A percentile compares a stretch with the other conserved stretches of the same genome.
These are phyloP conservation scores for Malacosoma neustria DNA, from an alignment of 2,888 invertebrate genomes.

Conservation along the genomic window DNA sequence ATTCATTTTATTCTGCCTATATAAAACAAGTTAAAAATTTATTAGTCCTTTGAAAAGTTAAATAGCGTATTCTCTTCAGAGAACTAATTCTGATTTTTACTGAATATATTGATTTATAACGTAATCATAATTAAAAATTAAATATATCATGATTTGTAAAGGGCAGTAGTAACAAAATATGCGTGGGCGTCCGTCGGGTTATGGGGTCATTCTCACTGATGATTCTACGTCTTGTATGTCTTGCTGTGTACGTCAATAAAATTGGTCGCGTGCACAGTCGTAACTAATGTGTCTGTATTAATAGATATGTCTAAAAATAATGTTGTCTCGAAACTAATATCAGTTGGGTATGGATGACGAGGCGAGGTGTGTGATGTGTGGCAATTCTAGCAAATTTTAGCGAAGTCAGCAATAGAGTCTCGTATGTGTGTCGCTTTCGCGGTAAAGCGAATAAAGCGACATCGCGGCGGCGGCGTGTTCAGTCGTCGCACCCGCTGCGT, in stretches of 20 bases:
- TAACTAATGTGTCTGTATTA: slow-evolving; percentile 55
- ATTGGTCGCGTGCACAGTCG: slow-evolving; percentile 37
- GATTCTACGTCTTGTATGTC: slow-evolving; percentile 9
- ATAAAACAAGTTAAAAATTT: too few relatives aligned
- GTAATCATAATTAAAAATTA: too few relatives aligned
- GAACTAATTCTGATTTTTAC: too few relatives aligned
- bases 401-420: slow-evolving; percentile 8
- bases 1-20: too few relatives aligned
- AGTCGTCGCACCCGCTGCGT: slow-evolving; percentile 26
- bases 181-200: slow-evolving; percentile 4
- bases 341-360: slow-evolving; percentile 10
- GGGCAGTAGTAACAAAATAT: too few relatives aligned
- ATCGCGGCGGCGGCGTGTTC: slow-evolving; percentile 15
- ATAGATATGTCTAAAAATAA: slow-evolving; percentile 59
- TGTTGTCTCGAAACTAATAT: slow-evolving; percentile 51
- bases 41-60: too few relatives aligned
- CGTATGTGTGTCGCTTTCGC: slow-evolving; percentile 17
- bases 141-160: too few relatives aligned
- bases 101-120: too few relatives aligned
- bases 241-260: slow-evolving; percentile 21
- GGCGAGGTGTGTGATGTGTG: slow-evolving; percentile 8
- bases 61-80: too few relatives aligned
- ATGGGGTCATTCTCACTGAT: slow-evolving; percentile 10
- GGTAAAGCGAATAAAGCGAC: slow-evolving; percentile 15
- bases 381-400: neutral